phyloP scores from a whole-genome alignment of 1,140 invertebrate genomes.

The Drosophila repletoides region DNA sequence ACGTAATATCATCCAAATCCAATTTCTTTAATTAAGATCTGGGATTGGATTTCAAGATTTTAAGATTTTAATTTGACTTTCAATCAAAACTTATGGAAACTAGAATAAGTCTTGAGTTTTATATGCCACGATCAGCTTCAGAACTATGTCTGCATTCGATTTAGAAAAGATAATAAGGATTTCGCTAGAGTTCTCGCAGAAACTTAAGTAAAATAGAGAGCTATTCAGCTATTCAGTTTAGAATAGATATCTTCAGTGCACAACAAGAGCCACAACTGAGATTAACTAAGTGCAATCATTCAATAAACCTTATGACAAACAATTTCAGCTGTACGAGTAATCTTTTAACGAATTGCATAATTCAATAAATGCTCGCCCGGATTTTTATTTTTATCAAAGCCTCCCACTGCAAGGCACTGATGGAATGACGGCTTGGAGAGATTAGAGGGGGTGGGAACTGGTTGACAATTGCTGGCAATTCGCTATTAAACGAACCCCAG shows the following conservation, averaged over 20 bases:
- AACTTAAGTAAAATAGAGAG: too few species aligned
- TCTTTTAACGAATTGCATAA: slow-evolving; percentile 77
- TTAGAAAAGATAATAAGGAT: too few species aligned
- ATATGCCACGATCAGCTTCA: too few species aligned
- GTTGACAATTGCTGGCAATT: slow-evolving; percentile 64
- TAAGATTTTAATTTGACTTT: too few species aligned
- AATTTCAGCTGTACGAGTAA: slow-evolving; percentile 53
- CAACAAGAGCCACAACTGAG: slow-evolving; percentile 12
- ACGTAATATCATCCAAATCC: too few species aligned
- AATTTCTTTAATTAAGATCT: too few species aligned
- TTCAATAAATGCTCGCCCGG: slow-evolving; percentile 62
- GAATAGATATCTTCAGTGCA: slow-evolving; percentile 8
- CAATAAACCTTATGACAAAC: slow-evolving; percentile 59
- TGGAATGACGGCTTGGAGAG: neutral
- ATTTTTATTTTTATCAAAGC: slow-evolving; percentile 22
- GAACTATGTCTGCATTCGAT: too few species aligned
- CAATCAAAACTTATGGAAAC: too few species aligned
- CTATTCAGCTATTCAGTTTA: too few species aligned
- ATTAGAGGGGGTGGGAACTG: neutral
- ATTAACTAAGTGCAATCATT: slow-evolving; percentile 63
- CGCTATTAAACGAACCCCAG: slow-evolving; percentile 38
- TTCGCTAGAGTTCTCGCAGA: too few species aligned
- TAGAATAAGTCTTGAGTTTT: too few species aligned
- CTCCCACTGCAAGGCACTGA: slow-evolving; percentile 5
- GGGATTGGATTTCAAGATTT: too few species aligned